Percentiles rank a stretch among this genome's conserved stretches.
Evolutionary conservation across 2,888 invertebrate species (phyloP).

Genomic region (Sialis fuliginosa): DNA sequence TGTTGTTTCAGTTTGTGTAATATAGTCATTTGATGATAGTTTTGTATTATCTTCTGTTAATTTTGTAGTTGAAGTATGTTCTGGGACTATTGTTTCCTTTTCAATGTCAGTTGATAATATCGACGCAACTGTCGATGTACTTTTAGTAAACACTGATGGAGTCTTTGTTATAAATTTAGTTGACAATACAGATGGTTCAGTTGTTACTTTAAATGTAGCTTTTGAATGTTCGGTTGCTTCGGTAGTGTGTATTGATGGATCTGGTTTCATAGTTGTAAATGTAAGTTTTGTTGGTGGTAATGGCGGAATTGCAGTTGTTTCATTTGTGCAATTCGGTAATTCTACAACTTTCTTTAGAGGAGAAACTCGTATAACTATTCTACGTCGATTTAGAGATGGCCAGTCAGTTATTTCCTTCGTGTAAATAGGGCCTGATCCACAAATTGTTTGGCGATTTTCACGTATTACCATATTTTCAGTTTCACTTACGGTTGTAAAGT

Average conservation of each 20-base stretch:
- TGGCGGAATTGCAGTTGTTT: neutral
- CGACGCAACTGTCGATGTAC: neutral
- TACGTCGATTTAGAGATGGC: slow-evolving; percentile 5
- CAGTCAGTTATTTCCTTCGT: slow-evolving; percentile 8
- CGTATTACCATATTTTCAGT: slow-evolving; percentile 3
- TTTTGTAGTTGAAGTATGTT: no score
- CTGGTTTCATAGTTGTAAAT: neutral
- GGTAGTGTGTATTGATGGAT: neutral
- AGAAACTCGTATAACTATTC: slow-evolving; percentile 8
- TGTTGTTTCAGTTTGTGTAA: no score
- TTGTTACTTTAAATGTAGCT: neutral
- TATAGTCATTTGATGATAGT: no score
- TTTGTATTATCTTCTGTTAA: no score
- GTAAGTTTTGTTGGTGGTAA: no score
- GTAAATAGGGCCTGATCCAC: slow-evolving; percentile 10
- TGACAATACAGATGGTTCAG: neutral
- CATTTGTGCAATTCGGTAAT: neutral
- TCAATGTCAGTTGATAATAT: no score
- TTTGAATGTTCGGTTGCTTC: neutral
- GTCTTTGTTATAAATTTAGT: neutral
- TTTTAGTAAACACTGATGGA: neutral
- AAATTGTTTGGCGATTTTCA: slow-evolving; percentile 8
- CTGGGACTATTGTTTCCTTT: no score
- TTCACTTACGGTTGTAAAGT: slow-evolving; percentile 7
- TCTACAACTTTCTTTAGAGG: slow-evolving; percentile 6